Conservation (phyloP, 2,888 invertebrate species). For the Tineola bisselliella region DNA sequence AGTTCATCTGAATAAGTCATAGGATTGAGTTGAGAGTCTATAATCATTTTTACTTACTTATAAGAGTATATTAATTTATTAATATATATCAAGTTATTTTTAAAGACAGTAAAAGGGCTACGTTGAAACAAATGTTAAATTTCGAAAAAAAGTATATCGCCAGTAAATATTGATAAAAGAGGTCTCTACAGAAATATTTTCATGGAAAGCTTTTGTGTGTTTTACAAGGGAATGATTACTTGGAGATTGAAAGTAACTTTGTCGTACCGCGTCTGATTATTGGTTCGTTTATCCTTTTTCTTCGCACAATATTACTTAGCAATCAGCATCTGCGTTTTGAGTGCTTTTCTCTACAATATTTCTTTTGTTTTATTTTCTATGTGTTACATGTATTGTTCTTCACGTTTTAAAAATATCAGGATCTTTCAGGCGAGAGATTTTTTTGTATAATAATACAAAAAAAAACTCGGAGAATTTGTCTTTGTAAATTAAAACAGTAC, state of each 20-base stretch:
- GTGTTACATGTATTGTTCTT: neutral
- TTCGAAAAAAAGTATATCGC: neutral
- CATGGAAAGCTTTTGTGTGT: constrained; percentile 6
- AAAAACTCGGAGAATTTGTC: neutral
- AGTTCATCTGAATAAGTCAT: neutral
- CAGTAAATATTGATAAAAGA: neutral
- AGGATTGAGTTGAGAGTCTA: neutral
- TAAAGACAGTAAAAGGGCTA: neutral
- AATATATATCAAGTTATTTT: neutral
- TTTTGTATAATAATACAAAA: neutral
- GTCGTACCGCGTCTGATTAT: constrained; percentile 1
- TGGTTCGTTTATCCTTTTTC: constrained; percentile 3
- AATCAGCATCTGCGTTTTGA: neutral
- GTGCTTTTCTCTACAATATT: neutral
- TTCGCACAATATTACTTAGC: neutral
- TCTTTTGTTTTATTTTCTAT: neutral
- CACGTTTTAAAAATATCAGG: too few relatives aligned
- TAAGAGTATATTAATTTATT: too few relatives aligned
- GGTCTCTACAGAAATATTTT: constrained; percentile 6
- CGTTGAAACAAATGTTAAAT: neutral
- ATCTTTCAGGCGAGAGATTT: too few relatives aligned
- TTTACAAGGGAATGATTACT: constrained; percentile 9
- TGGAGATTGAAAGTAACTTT: constrained; percentile 9
- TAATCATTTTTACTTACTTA: neutral
- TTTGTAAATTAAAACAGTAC: neutral